Percentiles rank a stretch among this genome's conserved stretches.
Evolutionary conservation across 2,113 vertebrate genomes (phyloP).

Genomic region (Aramus guarauna): DNA sequence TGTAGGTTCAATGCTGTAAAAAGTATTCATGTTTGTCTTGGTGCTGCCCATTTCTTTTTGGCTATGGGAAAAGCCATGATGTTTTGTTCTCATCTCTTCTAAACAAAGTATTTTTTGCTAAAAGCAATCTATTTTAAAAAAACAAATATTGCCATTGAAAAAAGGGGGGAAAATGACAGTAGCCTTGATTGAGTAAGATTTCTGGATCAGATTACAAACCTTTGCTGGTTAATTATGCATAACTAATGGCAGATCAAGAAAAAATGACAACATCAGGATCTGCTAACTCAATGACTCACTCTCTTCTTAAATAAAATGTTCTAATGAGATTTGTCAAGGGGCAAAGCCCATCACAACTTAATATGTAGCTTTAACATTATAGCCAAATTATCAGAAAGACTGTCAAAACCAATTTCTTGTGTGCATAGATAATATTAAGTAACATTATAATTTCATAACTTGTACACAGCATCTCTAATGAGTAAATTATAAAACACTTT

Average conservation of each 20-base stretch:
- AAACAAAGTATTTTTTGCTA: neutral
- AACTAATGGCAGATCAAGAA: neutral
- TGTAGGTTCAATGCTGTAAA: neutral
- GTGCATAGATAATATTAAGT: neutral
- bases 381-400: neutral
- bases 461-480: neutral
- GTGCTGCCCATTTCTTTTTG: neutral
- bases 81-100: neutral
- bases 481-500: neutral
- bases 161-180: neutral
- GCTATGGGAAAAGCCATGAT: neutral
- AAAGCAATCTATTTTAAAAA: neutral
- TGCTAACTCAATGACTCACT: neutral
- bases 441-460: neutral
- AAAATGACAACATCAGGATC: neutral
- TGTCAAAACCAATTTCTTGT: neutral
- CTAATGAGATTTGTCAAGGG: neutral
- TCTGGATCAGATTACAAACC: neutral
- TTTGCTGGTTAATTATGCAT: neutral
- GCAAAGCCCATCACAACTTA: neutral
- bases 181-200: neutral
- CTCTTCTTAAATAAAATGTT: neutral
- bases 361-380: neutral
- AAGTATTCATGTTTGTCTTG: neutral
- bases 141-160: neutral